Evolutionary conservation across 1,140 invertebrate species (phyloP).

Genomic region (Drosophila tropicalis): DNA sequence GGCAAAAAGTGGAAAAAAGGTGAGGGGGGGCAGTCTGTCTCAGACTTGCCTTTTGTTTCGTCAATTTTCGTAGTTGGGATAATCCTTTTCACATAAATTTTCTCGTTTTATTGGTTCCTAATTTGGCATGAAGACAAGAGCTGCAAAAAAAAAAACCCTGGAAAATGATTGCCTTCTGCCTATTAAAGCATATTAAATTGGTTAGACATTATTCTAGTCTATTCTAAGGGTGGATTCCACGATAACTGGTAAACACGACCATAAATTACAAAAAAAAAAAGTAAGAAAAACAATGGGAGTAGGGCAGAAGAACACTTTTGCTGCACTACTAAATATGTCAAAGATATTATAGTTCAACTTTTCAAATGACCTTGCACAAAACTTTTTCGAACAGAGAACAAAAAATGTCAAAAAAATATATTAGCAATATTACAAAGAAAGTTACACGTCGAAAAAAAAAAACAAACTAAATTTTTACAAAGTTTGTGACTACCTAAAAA

Average conservation of each 20-base stretch:
- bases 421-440: constrained; percentile 16
- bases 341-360: constrained; percentile 41
- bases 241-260: constrained; percentile 62
- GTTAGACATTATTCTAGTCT: constrained; percentile 40
- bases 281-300: neutral
- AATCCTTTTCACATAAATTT: constrained; percentile 59
- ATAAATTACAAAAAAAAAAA: constrained; percentile 60
- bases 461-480: neutral
- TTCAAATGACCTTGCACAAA: constrained; percentile 47
- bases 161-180: neutral
- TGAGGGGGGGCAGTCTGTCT: neutral
- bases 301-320: constrained; percentile 25
- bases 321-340: constrained; percentile 41
- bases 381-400: constrained; percentile 19
- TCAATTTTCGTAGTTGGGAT: constrained; percentile 41
- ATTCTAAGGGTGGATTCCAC: neutral
- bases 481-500: neutral
- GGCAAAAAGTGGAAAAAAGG: neutral
- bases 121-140: constrained; percentile 28
- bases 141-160: neutral
- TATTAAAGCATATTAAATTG: constrained; percentile 52
- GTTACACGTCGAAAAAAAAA: neutral
- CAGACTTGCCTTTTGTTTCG: constrained; percentile 62
- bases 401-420: constrained; percentile 10
- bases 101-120: constrained; percentile 58